phyloP scores from a whole-genome alignment of 2,797 vertebrate genomes.

The Neoniphon sammara region DNA sequence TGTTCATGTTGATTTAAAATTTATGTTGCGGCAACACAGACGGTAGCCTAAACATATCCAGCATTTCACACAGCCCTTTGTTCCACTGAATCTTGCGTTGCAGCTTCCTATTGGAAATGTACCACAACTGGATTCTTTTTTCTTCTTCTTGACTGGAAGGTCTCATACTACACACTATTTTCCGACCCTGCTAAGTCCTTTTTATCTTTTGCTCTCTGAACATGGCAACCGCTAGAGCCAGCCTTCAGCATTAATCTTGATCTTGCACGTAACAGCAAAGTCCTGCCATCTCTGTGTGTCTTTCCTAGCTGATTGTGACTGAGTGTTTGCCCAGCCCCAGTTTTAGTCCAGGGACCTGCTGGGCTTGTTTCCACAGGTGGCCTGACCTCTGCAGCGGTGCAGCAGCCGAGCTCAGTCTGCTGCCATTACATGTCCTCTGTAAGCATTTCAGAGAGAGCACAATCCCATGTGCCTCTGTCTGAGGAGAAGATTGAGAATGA shows the following conservation, averaged over 20 bases:
- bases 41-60: too few relatives aligned
- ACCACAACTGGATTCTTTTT: too few relatives aligned
- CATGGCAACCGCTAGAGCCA: neutral
- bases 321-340: constrained; percentile 44
- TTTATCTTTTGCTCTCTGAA: neutral
- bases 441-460: constrained; percentile 63
- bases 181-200: neutral
- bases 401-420: constrained; percentile 55
- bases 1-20: too few relatives aligned
- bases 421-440: constrained; percentile 56
- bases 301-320: constrained; percentile 45
- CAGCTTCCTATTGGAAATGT: too few relatives aligned
- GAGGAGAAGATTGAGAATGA: constrained; percentile 59
- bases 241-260: constrained; percentile 20
- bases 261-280: constrained; percentile 13
- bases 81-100: too few relatives aligned
- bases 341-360: constrained; percentile 51
- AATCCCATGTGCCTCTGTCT: constrained; percentile 45
- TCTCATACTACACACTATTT: too few relatives aligned
- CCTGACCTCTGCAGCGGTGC: constrained; percentile 41
- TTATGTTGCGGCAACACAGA: too few relatives aligned
- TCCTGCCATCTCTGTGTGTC: constrained; percentile 31
- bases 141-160: too few relatives aligned
- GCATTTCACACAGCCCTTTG: too few relatives aligned
- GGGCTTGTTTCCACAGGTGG: constrained; percentile 69